Conservation (phyloP, 92 coral and sea anemone genomes). For the Galaxea fascicularis region DNA sequence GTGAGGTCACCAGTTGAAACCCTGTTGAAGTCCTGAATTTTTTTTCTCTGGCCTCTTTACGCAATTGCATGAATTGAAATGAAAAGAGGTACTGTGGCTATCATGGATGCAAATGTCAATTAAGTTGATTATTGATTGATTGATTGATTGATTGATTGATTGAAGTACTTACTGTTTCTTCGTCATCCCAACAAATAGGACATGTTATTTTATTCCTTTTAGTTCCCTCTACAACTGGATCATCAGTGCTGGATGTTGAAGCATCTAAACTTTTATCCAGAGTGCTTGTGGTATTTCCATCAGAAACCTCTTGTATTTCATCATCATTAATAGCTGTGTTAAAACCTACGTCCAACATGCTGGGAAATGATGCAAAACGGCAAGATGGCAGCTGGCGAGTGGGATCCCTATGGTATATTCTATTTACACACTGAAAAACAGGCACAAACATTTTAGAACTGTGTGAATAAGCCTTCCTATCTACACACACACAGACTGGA, state of each 20-base stretch:
- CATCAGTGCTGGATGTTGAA: conserved; percentile 21
- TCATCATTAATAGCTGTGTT: conserved; percentile 1
- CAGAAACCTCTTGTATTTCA: conserved; percentile 52
- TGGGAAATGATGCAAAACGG: conserved; percentile 47
- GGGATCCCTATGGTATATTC: conserved; percentile 65
- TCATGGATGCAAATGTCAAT: no score
- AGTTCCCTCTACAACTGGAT: conserved; percentile 19
- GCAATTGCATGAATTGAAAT: no score
- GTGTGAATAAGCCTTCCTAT: no score
- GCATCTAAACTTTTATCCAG: not conserved
- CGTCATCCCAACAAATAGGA: conserved; percentile 94
- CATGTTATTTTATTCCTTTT: conserved; percentile 68
- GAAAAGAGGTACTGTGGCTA: no score
- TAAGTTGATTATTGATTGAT: no score
- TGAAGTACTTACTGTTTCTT: conserved; percentile 64
- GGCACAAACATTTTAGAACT: not conserved
- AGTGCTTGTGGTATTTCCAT: not conserved
- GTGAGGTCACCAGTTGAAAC: no score
- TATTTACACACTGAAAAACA: conserved; percentile 69
- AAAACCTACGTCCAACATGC: conserved; percentile 14
- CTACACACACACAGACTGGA: no score
- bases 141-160: not conserved
- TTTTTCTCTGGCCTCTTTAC: no score
- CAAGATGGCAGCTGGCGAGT: conserved; percentile 61
- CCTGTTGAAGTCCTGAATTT: no score